phyloP scores from a whole-genome alignment of 2,113 vertebrate genomes.

The Sylvietta virens region DNA sequence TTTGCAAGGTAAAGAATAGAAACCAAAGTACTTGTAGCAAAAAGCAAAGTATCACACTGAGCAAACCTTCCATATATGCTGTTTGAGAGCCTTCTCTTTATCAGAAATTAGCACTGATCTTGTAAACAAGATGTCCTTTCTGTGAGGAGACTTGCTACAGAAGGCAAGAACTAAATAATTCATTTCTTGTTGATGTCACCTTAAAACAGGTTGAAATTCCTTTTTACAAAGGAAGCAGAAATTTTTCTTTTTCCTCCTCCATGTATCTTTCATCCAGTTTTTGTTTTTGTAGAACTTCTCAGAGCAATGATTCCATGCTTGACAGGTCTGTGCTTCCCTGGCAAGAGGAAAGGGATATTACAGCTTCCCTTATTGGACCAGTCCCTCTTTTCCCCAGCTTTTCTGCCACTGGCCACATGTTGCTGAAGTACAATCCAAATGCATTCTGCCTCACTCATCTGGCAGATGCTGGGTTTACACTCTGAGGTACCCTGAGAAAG shows the following conservation, averaged over 20 bases:
- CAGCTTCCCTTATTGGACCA: background rate
- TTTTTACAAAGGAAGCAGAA: background rate
- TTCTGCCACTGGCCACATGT: background rate
- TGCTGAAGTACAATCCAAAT: background rate
- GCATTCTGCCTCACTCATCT: background rate
- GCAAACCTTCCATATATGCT: background rate
- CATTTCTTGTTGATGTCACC: background rate
- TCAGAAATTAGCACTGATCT: background rate
- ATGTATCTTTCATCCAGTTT: background rate
- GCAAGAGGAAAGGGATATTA: background rate
- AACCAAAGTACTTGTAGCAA: background rate
- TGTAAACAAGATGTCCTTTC: background rate
- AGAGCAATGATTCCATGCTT: background rate
- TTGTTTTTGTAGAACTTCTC: background rate
- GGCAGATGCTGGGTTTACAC: background rate
- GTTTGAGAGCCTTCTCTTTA: background rate
- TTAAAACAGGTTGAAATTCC: background rate
- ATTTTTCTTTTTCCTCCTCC: background rate
- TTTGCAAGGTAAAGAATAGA: background rate
- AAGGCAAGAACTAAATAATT: background rate
- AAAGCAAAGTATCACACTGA: background rate
- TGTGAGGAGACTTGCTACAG: background rate
- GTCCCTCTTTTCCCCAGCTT: background rate
- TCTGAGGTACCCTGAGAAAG: background rate
- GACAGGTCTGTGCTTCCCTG: background rate